Percentiles rank a stretch among this genome's conserved stretches.
phyloP scores from a whole-genome alignment of 1,140 invertebrate genomes.

The Hyles vespertilio region DNA sequence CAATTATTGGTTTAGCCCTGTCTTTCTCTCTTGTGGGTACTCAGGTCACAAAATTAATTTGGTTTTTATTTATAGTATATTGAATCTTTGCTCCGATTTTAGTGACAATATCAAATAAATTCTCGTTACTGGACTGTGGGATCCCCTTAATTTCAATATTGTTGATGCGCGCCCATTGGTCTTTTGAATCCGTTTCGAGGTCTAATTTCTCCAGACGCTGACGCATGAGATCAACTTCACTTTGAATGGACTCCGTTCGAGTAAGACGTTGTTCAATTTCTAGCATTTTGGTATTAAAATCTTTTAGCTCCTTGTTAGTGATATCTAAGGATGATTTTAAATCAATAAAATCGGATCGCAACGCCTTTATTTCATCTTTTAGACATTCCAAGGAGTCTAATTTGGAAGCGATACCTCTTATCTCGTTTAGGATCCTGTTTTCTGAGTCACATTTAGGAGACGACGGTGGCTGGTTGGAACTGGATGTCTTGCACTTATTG shows the following conservation, averaged over 20 bases:
- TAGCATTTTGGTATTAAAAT: not conserved
- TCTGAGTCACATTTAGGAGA: no score
- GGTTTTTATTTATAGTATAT: conserved; percentile 9
- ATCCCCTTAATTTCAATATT: conserved; percentile 15
- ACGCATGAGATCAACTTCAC: not conserved
- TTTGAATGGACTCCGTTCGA: not conserved
- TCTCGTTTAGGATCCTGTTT: no score
- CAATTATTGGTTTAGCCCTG: conserved; percentile 12
- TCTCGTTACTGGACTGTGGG: conserved; percentile 11
- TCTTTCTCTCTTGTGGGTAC: conserved; percentile 8
- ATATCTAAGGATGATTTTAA: conserved; percentile 4
- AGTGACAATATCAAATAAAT: conserved; percentile 9
- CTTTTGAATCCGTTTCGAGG: not conserved
- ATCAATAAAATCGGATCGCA: conserved; percentile 6
- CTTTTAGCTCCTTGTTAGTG: not conserved
- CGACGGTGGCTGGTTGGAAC: no score
- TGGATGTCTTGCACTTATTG: no score
- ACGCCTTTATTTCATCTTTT: conserved; percentile 6
- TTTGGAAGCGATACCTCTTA: no score
- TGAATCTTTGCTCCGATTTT: conserved; percentile 10
- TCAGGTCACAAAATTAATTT: conserved; percentile 15
- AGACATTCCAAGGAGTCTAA: conserved; percentile 5
- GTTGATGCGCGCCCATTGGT: conserved; percentile 8
- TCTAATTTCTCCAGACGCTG: conserved; percentile 4
- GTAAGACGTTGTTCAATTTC: conserved; percentile 1